Conservation (phyloP, 2,888 invertebrate genomes). For the Dendrolimus pini region DNA sequence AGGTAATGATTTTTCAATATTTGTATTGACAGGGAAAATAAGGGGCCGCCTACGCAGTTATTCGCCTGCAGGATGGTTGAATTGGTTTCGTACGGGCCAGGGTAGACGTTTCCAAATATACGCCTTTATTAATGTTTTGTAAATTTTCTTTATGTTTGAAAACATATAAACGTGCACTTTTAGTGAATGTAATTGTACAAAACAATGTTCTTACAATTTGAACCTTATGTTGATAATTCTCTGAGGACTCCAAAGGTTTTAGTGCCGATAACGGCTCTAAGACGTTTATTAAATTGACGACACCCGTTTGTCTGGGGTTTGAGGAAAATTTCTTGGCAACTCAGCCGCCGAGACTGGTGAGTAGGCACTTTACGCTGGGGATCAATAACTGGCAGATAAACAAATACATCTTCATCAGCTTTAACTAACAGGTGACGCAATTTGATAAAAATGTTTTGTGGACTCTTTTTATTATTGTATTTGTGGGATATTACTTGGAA, state of each 20-base stretch:
- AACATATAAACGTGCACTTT: too few relatives aligned
- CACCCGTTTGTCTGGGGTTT: constrained; percentile 20
- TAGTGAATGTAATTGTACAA: too few relatives aligned
- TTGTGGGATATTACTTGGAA: too few relatives aligned
- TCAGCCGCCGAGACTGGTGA: constrained; percentile 28
- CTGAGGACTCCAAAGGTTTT: constrained; percentile 10
- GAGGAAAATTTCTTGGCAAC: constrained; percentile 18
- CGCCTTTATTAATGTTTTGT: constrained; percentile 18
- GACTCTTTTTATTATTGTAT: too few relatives aligned
- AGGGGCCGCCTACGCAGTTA: constrained; percentile 25
- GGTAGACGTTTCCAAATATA: constrained; percentile 13
- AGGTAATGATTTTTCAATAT: constrained; percentile 54
- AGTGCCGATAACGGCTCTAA: constrained; percentile 9
- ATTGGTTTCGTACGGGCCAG: constrained; percentile 20
- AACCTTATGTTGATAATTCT: not conserved
- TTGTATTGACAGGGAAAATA: constrained; percentile 50
- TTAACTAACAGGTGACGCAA: not conserved
- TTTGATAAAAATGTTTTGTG: not conserved
- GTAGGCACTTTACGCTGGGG: constrained; percentile 23
- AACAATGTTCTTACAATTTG: too few relatives aligned
- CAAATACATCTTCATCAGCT: constrained; percentile 13
- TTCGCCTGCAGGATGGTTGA: constrained; percentile 23
- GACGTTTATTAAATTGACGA: constrained; percentile 22
- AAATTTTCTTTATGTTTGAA: constrained; percentile 5
- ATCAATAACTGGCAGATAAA: constrained; percentile 23